Base-by-base conservation (phyloP, 2,888 invertebrate species). In the Resseliella maxima region DNA sequence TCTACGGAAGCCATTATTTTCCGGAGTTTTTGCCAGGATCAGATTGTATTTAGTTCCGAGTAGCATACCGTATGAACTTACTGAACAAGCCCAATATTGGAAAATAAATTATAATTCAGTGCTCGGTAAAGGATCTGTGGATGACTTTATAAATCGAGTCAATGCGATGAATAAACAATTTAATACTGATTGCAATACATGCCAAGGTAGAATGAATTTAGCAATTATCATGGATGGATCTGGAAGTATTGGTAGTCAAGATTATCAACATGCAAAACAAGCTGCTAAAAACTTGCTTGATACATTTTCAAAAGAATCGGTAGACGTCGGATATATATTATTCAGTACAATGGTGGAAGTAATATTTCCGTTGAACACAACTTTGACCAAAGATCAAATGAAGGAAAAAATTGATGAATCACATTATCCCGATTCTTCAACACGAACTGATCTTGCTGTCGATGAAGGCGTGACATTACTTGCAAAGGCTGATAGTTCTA, bases 11-110 rank as follows among this genome's bases (percentile, higher is more conserved):
- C 83, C 83, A 83, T 83, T 83, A 83, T 83, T 35, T 83, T 83
- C 83, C 18, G 83, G 83, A 83, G 83, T 83, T 27, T 83, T 83
- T 83, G 83, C 83, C 35, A 35, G 83, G n/a, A 83, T 83, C 83
- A 83, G 83, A 83, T 36, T 83, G 15, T 83, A 83, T 35, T 27
- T 83, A 36, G 83, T 31, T 83, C n/a, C n/a, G n/a, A n/a, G n/a
- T n/a, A n/a, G n/a, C n/a, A n/a, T n/a, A n/a, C n/a, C n/a, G n/a
- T n/a, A n/a, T n/a, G 83, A 83, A 8, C n/a, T 83, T 36, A 8
- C 0, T 36, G 83, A 12, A 83, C 83, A 83, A 36, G 83, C 35
- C 35, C 1, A 27, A 35, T 83, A 83, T 83, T 83, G 83, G 83
- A 83, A 83, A 83, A 8, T 0, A 1, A 36, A 83, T 36, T 83